Base-by-base conservation (phyloP, 2,888 invertebrate genomes). In the Linyphia triangularis region DNA sequence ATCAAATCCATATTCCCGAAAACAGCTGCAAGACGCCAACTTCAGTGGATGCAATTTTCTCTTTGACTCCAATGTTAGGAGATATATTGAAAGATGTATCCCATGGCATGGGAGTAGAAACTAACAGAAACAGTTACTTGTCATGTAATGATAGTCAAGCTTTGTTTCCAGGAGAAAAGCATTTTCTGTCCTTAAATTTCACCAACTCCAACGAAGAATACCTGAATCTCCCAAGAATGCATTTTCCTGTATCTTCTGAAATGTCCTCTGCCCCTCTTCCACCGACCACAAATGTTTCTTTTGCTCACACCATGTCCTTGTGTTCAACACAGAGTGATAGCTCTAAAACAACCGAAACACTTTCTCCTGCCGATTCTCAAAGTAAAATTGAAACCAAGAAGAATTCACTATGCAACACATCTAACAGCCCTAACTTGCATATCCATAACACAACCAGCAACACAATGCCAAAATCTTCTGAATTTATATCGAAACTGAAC, bases 1-100 rank as follows among this genome's bases (percentile, higher is more conserved):
- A 83, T 37, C 86, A 88, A 22, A 88, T 88, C 67, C 83, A 88
- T 61, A 19, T 83, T 19, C 37, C 77, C 0, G 83, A 82, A 43
- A 83, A 30, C n/a, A 83, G 9, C 63, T 88, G 88, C 19, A 88
- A 88, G 77, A 82, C 82, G 10, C 83, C 82, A 30, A 78, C 86
- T 24, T 77, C 75, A 19, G 86, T 82, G 4, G 83, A 88, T 63
- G 43, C 69, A 9, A 83, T 88, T 37, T 88, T 83, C 19, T 88
- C 88, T 5, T 40, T 83, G n/a, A 82, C 82, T 6, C 88, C 88
- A 6, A 75, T 70, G 24, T 51, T 88, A 16, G 83, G 88, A 7
- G 88, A 88, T 30, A 88, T 88, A 26, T 65, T 88, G 24, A 88
- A 88, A 70, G 88, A 88, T 69, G 82, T 83, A 19, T 83, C 88